phyloP scores from a whole-genome alignment of 2,113 vertebrate species.

The Tinamus guttatus region DNA sequence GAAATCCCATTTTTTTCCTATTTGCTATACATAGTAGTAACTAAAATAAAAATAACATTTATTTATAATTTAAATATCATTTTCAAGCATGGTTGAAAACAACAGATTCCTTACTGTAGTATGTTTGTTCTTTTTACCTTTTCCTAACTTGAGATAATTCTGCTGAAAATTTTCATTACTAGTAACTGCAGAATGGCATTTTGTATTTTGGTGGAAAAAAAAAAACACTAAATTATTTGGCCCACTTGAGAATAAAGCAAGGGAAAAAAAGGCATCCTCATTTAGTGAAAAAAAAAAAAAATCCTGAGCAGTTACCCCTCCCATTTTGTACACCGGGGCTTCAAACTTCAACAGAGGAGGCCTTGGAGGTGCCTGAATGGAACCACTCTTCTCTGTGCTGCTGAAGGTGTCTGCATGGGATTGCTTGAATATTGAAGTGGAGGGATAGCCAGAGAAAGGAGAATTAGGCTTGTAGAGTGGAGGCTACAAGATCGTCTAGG shows the following conservation, averaged over 20 bases:
- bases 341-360: rapidly evolving
- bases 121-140: background rate
- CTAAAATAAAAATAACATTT: background rate
- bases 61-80: background rate
- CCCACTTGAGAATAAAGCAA: background rate
- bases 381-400: background rate
- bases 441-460: background rate
- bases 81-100: background rate
- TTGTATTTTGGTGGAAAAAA: background rate
- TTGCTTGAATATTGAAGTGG: background rate
- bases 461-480: background rate
- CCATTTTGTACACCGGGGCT: background rate
- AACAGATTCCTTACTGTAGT: background rate
- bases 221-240: background rate
- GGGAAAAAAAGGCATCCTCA: background rate
- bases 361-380: background rate
- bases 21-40: background rate
- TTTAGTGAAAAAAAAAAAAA: background rate
- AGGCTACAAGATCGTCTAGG: background rate
- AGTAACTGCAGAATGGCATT: background rate
- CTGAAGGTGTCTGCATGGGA: background rate
- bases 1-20: rapidly evolving
- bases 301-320: background rate
- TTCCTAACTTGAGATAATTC: background rate
- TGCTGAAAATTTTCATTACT: background rate